Percentiles rank a stretch among this genome's conserved stretches.
phyloP scores from a whole-genome alignment of 1,140 invertebrate genomes.

The Brachionus rotundiformis region DNA sequence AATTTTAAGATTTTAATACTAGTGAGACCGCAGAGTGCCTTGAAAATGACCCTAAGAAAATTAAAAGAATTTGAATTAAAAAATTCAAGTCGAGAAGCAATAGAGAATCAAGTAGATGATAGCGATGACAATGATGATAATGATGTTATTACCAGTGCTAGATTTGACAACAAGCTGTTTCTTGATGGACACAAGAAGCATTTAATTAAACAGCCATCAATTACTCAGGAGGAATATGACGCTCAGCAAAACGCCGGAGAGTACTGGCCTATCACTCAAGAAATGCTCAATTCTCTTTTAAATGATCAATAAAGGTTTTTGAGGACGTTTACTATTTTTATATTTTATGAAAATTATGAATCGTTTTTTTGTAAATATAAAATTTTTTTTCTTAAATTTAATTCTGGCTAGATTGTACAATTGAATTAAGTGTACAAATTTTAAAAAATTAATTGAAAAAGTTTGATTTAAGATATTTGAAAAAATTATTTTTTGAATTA shows the following conservation, averaged over 20 bases:
- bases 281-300: conserved; percentile 26
- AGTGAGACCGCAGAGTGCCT: conserved; percentile 37
- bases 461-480: no score
- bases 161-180: neutral
- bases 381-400: no score
- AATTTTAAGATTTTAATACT: neutral
- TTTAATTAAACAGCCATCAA: conserved; percentile 17
- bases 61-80: conserved; percentile 18
- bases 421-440: no score
- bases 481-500: no score
- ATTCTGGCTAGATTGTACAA: no score
- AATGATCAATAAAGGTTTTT: neutral
- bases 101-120: neutral
- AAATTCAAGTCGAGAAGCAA: neutral
- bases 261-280: conserved; percentile 45
- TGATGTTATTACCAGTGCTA: neutral
- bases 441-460: no score
- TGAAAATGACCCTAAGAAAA: neutral
- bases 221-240: neutral
- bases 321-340: no score
- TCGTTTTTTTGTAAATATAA: no score
- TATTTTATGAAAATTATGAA: no score
- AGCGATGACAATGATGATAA: neutral
- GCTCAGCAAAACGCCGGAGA: neutral
- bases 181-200: conserved; percentile 20